phyloP scores from a whole-genome alignment of 1,140 invertebrate genomes.

The Zophobas morio region DNA sequence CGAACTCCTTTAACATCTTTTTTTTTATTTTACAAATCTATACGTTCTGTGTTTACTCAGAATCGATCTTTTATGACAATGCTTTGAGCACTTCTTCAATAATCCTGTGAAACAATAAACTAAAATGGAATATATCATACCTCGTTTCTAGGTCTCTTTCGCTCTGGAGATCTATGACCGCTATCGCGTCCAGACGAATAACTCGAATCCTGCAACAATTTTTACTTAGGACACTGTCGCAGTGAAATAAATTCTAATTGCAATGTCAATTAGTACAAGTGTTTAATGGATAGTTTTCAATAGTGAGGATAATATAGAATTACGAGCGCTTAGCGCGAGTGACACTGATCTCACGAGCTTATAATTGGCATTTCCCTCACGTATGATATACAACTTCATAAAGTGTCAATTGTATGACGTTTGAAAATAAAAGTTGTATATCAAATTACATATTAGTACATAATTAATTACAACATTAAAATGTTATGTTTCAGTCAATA shows the following conservation, averaged over 20 bases:
- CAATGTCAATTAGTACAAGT: neutral
- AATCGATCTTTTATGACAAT: conserved; percentile 2
- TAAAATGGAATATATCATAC: conserved; percentile 57
- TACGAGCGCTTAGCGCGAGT: no score
- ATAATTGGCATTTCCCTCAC: no score
- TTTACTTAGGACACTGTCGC: neutral
- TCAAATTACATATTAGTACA: no score
- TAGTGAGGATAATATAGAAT: no score
- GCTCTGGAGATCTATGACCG: conserved; percentile 63
- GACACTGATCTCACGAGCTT: no score
- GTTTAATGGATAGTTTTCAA: neutral
- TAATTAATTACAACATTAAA: no score
- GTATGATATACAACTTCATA: no score
- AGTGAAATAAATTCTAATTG: neutral
- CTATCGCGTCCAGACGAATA: conserved; percentile 53
- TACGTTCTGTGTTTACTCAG: conserved; percentile 35
- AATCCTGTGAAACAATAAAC: conserved; percentile 51
- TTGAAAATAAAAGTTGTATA: no score
- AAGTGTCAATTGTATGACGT: no score
- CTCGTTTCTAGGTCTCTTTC: conserved; percentile 63
- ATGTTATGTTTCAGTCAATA: no score
- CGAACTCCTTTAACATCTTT: neutral
- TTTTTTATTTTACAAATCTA: conserved; percentile 13
- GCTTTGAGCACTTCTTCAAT: conserved; percentile 7
- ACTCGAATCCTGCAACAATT: conserved; percentile 58